Percentiles rank a stretch among this genome's conserved stretches.
phyloP scores from a whole-genome alignment of 2,797 vertebrate species.

The Emydoidea blandingii region DNA sequence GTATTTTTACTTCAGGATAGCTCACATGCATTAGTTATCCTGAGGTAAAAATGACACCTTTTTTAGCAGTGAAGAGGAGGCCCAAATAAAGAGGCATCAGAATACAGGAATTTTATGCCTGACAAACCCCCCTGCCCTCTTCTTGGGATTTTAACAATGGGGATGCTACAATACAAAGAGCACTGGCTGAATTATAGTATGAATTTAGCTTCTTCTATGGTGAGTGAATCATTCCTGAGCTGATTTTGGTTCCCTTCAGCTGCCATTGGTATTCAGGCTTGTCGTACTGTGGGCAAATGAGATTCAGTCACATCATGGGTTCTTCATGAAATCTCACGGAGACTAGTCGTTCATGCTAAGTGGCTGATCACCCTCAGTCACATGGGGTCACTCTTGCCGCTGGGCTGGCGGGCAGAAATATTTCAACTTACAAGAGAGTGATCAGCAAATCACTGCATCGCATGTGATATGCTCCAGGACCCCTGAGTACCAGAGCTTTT shows the following conservation, averaged over 20 bases:
- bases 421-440: conserved; percentile 29
- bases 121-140: neutral
- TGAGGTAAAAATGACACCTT: neutral
- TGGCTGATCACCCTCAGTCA: neutral
- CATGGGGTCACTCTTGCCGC: neutral
- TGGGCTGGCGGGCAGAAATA: neutral
- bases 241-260: neutral
- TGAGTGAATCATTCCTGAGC: neutral
- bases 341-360: neutral
- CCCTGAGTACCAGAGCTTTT: neutral
- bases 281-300: neutral
- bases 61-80: neutral
- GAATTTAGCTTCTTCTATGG: neutral
- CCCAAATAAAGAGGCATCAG: neutral
- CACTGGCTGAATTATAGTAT: neutral
- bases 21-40: neutral
- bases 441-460: neutral
- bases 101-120: rapidly evolving
- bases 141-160: neutral
- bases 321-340: neutral
- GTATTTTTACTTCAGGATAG: rapidly evolving
- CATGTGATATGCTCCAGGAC: neutral
- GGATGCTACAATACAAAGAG: neutral
- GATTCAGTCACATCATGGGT: neutral
- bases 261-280: neutral